Base-by-base conservation (phyloP, 2,113 vertebrate genomes). In the Canis aureus region DNA sequence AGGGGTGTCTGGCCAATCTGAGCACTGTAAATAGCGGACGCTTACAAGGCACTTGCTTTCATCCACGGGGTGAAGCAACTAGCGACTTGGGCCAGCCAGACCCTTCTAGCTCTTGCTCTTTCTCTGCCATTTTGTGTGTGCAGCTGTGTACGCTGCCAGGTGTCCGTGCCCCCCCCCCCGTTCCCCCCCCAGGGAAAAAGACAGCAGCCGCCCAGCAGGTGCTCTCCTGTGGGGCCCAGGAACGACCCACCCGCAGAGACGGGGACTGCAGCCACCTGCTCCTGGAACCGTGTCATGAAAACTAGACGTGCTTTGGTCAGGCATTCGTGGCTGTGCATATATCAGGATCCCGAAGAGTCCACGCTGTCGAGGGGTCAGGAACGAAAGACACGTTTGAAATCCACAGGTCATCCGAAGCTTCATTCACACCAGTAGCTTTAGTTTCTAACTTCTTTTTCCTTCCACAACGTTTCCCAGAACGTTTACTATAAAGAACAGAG, bases 11-110 rank as follows among this genome's bases (percentile, higher is more conserved):
- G 85, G 96, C 96, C 97, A 97, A 17, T 57, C 81, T 20, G 71
- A 98, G 73, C 94, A 82, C 4, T 98, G 97, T 98, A 98, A 97
- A 98, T 98, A 98, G 74, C 35, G 90, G 98, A 43, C 94, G 84
- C 95, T 96, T 95, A 19, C 53, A 85, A 97, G 96, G 95, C 92
- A 90, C 67, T 89, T 97, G 97, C 95, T 98, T 97, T 97, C 82
- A 90, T 90, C 89, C 90, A 94, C 74, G 57, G 97, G 92, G 94
- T 97, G 92, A 97, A 92, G 81, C 62, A 84, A 95, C 88, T 89
- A 96, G 96, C 94, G 95, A 97, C 76, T 89, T 95, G 97, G 97
- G 55, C 92, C 97, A 95, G 91, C 67, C 96, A 91, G 90, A 98
- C 86, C 95, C 95, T 53, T 95, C 90, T 89, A 84, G 92, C 97